Evolutionary conservation across 2,888 invertebrate genomes (phyloP), one percentile per base, ranked within the genome.

Genomic region (Sinopyrophorus schimmeli): DNA sequence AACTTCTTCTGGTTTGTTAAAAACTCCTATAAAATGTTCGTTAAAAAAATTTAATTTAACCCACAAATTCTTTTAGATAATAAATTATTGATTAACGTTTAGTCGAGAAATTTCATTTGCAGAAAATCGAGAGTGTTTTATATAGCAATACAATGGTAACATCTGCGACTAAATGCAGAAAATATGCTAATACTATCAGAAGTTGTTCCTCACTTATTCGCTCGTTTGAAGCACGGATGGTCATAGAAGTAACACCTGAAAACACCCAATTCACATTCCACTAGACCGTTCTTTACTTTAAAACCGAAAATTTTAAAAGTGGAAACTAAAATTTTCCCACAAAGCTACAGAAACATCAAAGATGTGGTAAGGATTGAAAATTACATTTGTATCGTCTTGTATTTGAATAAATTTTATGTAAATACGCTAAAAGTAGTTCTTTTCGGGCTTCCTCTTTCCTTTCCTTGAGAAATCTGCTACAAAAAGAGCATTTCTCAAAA

Each of bases 161-260:
- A 62, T 58, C 61, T 62, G 63, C 54, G 57, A 51, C 59, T 57
- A 55, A 60, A 58, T 55, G 55, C 54, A 57, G 61, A 60, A 66
- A 66, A 63, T 67, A 67, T 67, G 67, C 65, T 66, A 67, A 67
- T 67, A 64, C 62, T 56, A 59, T 61, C 62, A 60, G 54, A 62
- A 65, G 65, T 66, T 66, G 65, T 64, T 61, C 63, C 59, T 59
- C 65, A 57, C 59, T 59, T 60, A 60, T 60, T 57, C 51, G 51
- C 55, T 60, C 60, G 65, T 65, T 64, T 61, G 59, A 58, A 56
- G 57, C 59, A 58, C 59, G 60, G 58, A 57, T 60, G 61, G 61
- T 57, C 64, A 58, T 55, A 55, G 57, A 58, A 59, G 64, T 63
- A 65, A 65, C 65, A 65, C 66, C 65, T 66, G 66, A 65, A 56